Base-by-base conservation (phyloP, 1,140 invertebrate genomes). In the Drosophila ercepeae region DNA sequence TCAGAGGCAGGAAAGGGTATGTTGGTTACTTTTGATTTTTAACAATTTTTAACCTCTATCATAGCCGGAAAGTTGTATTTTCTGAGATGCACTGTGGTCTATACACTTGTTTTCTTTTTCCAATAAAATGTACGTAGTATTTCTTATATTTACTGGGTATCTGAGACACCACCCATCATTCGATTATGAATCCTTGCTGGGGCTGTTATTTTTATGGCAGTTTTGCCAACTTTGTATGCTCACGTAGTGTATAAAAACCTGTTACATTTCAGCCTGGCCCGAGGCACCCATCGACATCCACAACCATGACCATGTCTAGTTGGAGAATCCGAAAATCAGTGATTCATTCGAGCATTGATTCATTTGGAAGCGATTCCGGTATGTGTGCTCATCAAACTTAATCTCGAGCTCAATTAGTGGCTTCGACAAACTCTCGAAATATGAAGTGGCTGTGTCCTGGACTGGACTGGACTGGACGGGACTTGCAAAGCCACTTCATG, bases 201-300 rank as follows among this genome's bases (percentile, higher is more conserved):
- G 6, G 7, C 8, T 42, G 14, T 42, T 42, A 18, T 42, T 42
- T 32, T 68, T 65, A 23, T 65, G 51, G 52, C 60, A 42, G 50
- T 73, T 74, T 50, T 29, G 52, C 45, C 29, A 53, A 55, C 59
- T 78, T 75, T 74, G 71, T 67, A 63, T 70, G 82, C 82, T 86
- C 81, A 86, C 82, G 81, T 86, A 86, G 71, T 55, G 81, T 76
- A 79, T 84, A 76, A 84, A 84, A 84, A 86, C 81, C 81, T 84
- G 81, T 84, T 84, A 84, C 72, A 42, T 65, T 57, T 46, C 50
- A 32, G 13, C n/a, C 21, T 50, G 8, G 50, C 41, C 27, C 36
- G 27, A 21, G 16, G 25, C 41, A 29, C 16, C 16, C n/a, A n/a
- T 18, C 25, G n/a, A 48, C 13, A 27, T 29, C 25, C 25, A 29